Evolutionary conservation across 2,113 vertebrate species (phyloP).

Genomic region (Carassius auratus): DNA sequence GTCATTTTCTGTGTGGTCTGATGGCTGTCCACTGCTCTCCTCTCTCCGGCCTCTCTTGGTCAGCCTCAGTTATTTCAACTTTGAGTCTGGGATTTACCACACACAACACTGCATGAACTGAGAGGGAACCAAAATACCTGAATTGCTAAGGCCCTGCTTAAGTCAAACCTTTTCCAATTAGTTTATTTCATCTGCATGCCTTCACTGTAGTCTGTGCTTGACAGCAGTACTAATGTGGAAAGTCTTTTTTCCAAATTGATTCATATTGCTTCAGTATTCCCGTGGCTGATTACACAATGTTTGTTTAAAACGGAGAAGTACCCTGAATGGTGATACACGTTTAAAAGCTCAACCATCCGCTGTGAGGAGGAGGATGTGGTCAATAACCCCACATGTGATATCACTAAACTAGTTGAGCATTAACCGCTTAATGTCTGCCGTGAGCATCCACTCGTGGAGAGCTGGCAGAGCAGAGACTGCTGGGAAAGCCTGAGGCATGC

Average conservation of each 20-base stretch:
- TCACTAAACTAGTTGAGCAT: conserved; percentile 80
- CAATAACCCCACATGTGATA: conserved; percentile 77
- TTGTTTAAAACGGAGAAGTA: conserved; percentile 69
- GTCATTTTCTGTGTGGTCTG: not conserved
- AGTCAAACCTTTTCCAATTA: conserved; percentile 6
- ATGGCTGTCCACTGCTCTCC: not conserved
- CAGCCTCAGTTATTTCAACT: conserved; percentile 34
- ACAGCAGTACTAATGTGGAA: conserved; percentile 57
- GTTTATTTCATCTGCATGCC: not conserved
- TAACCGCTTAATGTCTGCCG: conserved; percentile 78
- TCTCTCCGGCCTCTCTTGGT: not conserved
- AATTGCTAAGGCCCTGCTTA: not conserved
- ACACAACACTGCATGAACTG: conserved; percentile 4
- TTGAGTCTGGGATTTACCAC: conserved; percentile 52
- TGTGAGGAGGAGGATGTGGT: conserved; percentile 68
- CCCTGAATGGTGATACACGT: conserved; percentile 67
- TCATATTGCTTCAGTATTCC: conserved; percentile 47
- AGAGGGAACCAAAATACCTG: not conserved
- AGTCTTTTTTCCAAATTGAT: conserved; percentile 51
- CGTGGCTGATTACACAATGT: conserved; percentile 72
- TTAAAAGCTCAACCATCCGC: conserved; percentile 71
- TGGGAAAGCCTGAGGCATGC: conserved; percentile 74
- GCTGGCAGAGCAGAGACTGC: conserved; percentile 66
- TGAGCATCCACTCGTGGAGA: conserved; percentile 71
- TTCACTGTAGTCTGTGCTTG: conserved; percentile 24